Evolutionary conservation across 2,888 invertebrate genomes (phyloP), one percentile per base, ranked within the genome.

Genomic region (Adela reaumurella): DNA sequence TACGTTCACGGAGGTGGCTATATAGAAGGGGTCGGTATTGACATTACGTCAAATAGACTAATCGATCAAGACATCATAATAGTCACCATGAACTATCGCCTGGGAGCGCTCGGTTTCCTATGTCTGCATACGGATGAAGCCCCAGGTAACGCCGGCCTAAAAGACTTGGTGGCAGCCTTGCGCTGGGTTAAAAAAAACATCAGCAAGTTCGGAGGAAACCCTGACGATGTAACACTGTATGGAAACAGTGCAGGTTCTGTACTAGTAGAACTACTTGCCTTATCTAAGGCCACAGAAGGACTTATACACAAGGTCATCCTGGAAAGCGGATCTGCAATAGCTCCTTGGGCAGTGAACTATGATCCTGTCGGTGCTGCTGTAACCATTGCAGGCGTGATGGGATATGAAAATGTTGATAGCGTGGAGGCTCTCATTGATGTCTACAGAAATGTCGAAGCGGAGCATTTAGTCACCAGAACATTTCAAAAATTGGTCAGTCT

Each of bases 81-180:
- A n/a, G n/a, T n/a, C n/a, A n/a, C n/a, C n/a, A n/a, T n/a, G n/a
- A n/a, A n/a, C n/a, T n/a, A n/a, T n/a, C 79, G 90, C 56, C 71
- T 85, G 46, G 89, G 89, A 54, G 85, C 88, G 6, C 81, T 88
- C 55, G 90, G 88, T 16, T 89, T 88, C 63, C 81, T 87, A 18
- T 83, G 83, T 54, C 66, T 85, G 46, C 84, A 83, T 2, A 81
- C 72, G 29, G 67, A 74, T 56, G 82, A 82, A 54, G 83, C 85
- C 19, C 85, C 90, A 1, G 94, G 95, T 0, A 96, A 96, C 65
- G 86, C 91, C 53, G 96, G 90, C 0, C 64, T 96, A 45, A 86
- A 89, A 63, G 95, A 96, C 64, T 91, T 94, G 63, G 82, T 89
- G 48, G 81, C 92, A 62, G 92, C 90, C 0, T 68, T 96, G 45